Evolutionary conservation across 92 coral and sea anemone species (phyloP).

Genomic region (Palythoa heliodiscus): DNA sequence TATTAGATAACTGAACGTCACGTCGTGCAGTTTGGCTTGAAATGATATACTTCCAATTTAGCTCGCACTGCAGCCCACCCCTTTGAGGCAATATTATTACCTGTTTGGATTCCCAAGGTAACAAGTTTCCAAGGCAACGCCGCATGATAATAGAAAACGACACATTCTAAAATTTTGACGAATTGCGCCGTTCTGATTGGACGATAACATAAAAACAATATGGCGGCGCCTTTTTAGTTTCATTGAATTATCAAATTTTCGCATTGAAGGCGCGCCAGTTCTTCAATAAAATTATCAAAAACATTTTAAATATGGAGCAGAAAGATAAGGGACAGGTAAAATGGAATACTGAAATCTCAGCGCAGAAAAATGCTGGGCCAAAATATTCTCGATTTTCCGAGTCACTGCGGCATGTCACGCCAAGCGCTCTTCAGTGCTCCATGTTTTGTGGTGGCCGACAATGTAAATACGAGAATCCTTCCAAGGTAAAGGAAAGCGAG

Average conservation of each 20-base stretch:
- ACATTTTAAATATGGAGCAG: slow-evolving; percentile 33
- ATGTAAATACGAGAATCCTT: slow-evolving; percentile 94
- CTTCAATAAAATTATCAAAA: neutral
- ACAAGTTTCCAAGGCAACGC: slow-evolving; percentile 18
- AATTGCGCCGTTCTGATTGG: slow-evolving; percentile 5
- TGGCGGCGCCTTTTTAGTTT: slow-evolving; percentile 34
- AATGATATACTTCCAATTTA: no score
- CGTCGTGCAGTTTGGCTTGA: no score
- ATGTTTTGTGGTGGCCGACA: slow-evolving; percentile 98
- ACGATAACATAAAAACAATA: neutral
- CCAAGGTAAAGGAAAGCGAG: slow-evolving; percentile 78
- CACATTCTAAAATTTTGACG: neutral
- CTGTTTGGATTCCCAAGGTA: neutral
- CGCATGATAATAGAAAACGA: neutral
- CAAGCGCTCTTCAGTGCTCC: slow-evolving; percentile 90
- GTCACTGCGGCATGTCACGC: slow-evolving; percentile 89
- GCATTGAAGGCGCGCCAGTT: slow-evolving; percentile 1
- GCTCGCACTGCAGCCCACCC: no score
- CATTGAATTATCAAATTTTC: neutral
- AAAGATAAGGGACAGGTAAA: slow-evolving; percentile 69
- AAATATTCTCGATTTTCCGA: slow-evolving; percentile 98
- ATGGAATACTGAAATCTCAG: slow-evolving; percentile 64
- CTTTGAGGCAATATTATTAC: neutral
- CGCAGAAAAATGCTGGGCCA: slow-evolving; percentile 82
- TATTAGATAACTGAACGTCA: no score